A percentile compares a stretch with the other conserved stretches of the same genome.
Evolutionary conservation across 1,140 invertebrate genomes (phyloP).

Genomic region (Berghia stephanieae): DNA sequence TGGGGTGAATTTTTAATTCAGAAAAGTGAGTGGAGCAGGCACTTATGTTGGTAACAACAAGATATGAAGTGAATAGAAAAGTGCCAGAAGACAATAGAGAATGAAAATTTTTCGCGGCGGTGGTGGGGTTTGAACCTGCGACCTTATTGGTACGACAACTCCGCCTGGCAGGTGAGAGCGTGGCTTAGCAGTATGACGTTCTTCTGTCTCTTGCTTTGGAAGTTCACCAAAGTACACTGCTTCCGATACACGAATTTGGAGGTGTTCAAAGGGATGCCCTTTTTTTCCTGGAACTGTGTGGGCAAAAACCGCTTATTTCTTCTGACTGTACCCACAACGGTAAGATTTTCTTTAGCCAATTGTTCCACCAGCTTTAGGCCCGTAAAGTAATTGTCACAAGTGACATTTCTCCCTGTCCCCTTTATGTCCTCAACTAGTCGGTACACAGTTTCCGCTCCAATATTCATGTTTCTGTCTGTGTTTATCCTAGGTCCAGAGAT

Average conservation of each 20-base stretch:
- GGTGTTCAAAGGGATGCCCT: neutral
- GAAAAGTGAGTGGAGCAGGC: too few species aligned
- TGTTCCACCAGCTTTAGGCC: constrained; percentile 11
- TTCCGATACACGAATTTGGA: constrained; percentile 34
- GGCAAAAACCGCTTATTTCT: constrained; percentile 23
- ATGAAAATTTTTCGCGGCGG: too few species aligned
- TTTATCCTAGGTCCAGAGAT: too few species aligned
- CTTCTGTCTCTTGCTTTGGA: constrained; percentile 55
- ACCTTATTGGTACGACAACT: too few species aligned
- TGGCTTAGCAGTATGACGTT: constrained; percentile 56
- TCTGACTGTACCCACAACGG: constrained; percentile 26
- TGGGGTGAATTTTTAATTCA: too few species aligned
- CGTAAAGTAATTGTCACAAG: constrained; percentile 34
- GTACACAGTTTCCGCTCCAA: constrained; percentile 12
- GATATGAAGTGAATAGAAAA: too few species aligned
- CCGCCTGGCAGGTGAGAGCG: too few species aligned
- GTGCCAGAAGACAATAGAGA: too few species aligned
- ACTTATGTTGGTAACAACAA: too few species aligned
- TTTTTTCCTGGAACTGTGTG: constrained; percentile 17
- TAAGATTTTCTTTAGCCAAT: constrained; percentile 7
- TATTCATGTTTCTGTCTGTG: neutral
- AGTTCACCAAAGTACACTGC: constrained; percentile 53
- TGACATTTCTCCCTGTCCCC: constrained; percentile 31
- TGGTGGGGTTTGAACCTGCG: too few species aligned
- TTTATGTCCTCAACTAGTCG: constrained; percentile 17